A percentile compares a stretch with the other conserved stretches of the same genome.
Conservation (phyloP, 2,797 vertebrate genomes). For the Peromyscus nudipes region DNA sequence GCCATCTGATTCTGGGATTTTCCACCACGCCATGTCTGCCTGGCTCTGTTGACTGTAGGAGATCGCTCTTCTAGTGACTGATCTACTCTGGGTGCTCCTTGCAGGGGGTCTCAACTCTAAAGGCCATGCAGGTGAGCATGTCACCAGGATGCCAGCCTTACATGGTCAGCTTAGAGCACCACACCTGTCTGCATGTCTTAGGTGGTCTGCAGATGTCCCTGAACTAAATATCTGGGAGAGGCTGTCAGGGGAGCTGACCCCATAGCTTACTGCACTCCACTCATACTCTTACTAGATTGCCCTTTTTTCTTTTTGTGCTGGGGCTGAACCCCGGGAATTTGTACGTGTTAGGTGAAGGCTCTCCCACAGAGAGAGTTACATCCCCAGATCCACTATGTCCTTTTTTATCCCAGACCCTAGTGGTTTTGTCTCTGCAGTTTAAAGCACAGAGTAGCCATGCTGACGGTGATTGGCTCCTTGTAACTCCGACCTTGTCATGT, state of each 20-base stretch:
- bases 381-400: neutral
- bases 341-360: no score
- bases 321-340: neutral
- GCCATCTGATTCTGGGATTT: neutral
- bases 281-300: neutral
- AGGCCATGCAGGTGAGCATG: neutral
- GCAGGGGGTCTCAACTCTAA: neutral
- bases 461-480: neutral
- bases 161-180: neutral
- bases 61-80: no score
- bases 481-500: neutral
- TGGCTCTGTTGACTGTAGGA: neutral
- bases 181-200: no score
- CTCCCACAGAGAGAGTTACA: neutral
- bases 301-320: neutral
- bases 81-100: neutral
- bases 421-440: neutral
- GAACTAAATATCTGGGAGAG: neutral
- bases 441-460: neutral
- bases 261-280: neutral
- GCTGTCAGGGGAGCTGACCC: neutral
- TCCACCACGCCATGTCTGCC: rapidly evolving
- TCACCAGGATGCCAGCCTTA: no score
- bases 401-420: neutral
- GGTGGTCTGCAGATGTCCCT: neutral